A percentile compares a stretch with the other conserved stretches of the same genome.
phyloP scores from a whole-genome alignment of 2,797 vertebrate genomes.

The Malacoraja senta region DNA sequence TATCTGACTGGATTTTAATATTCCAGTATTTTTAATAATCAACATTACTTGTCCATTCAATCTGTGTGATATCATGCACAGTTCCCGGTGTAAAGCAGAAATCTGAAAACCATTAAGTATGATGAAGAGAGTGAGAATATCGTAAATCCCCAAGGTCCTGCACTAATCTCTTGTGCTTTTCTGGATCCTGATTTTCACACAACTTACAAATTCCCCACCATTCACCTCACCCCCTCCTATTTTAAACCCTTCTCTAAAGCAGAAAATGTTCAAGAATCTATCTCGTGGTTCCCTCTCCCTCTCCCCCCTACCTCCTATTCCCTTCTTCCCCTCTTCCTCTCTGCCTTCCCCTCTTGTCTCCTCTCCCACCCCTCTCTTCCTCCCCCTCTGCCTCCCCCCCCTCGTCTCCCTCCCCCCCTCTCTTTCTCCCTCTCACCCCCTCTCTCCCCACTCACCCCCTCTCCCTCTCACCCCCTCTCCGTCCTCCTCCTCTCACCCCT shows the following conservation, averaged over 20 bases:
- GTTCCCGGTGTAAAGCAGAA: background rate
- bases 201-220: background rate
- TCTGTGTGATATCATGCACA: background rate
- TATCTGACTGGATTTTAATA: background rate
- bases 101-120: background rate
- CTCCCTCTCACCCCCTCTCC: background rate
- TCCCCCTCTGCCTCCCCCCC: too few species aligned
- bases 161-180: background rate
- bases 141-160: background rate
- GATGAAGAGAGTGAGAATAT: background rate
- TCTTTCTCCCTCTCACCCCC: too few species aligned
- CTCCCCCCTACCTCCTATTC: too few species aligned
- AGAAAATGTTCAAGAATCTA: too few species aligned
- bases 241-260: too few species aligned
- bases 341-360: too few species aligned
- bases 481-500: background rate
- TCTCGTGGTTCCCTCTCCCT: too few species aligned
- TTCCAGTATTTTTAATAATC: background rate
- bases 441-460: too few species aligned
- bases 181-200: background rate
- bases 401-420: too few species aligned
- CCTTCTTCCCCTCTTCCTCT: too few species aligned
- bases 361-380: too few species aligned
- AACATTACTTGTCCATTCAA: background rate
- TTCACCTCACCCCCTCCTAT: too few species aligned